Base-by-base conservation (phyloP, 2,888 invertebrate species). In the Hermaeophaga mercurialis region DNA sequence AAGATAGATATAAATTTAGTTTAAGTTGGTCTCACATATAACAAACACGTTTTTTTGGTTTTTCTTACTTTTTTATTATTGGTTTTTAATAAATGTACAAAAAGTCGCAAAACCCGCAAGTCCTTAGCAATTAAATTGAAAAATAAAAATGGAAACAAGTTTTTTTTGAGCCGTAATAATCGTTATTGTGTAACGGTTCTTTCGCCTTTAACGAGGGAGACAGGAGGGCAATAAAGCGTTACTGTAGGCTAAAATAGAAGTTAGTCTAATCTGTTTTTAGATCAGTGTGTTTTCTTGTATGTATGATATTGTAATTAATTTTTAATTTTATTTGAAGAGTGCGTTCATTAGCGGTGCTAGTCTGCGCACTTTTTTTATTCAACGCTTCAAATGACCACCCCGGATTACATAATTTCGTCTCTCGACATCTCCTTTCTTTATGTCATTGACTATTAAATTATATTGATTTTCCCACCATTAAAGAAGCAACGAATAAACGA, bases 1-100 rank as follows among this genome's bases (percentile, higher is more conserved):
- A 79, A 79, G 74, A 77, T 78, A 78, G 77, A 73, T 77, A 75
- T 76, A 76, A 77, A 76, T 75, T 76, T 76, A 77, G 76, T 72
- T 75, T 77, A 76, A 76, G 77, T 76, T 74, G 71, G 70, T 74
- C 50, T 44, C 50, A 47, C 17, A 45, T 39, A 43, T 17, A 64
- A 67, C 61, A 61, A 59, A 66, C 61, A 65, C 56, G 61, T 58
- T 66, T 57, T 22, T 56, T 57, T 28, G 22, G 28, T 41, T 62
- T 65, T 15, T 34, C 26, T 1, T 38, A 33, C 47, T 47, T 39
- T 38, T 66, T 62, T 62, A n/a, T 52, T 15, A 39, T 36, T 61
- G 47, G 46, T 44, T 61, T 60, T 58, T 55, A 52, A 31, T 65
- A 65, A 62, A 66, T 69, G 70, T 71, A 69, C 68, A 70, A 70